Evolutionary conservation across 2,797 vertebrate genomes (phyloP).

Genomic region (Valencia hispanica): DNA sequence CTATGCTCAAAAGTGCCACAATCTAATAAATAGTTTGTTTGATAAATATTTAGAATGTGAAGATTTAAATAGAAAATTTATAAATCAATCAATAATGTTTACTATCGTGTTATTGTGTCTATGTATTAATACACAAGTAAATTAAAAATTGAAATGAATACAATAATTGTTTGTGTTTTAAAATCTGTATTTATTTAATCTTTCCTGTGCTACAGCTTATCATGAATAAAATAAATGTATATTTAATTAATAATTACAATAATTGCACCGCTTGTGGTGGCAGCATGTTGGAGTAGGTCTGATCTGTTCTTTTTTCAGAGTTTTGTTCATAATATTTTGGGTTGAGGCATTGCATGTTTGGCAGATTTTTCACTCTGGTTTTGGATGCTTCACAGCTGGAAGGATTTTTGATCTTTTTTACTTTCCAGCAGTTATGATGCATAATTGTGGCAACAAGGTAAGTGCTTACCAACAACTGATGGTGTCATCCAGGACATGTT

Average conservation of each 20-base stretch:
- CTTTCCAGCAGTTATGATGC: too few species aligned
- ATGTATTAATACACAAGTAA: not conserved
- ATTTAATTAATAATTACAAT: not conserved
- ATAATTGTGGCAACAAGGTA: too few species aligned
- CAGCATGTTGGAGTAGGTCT: too few species aligned
- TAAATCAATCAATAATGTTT: not conserved
- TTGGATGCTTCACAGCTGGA: too few species aligned
- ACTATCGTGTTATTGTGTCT: not conserved
- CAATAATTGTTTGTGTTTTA: not conserved
- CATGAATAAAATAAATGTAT: not conserved
- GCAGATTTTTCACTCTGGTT: too few species aligned
- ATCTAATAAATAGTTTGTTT: not conserved
- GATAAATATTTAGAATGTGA: not conserved
- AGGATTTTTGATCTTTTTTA: too few species aligned
- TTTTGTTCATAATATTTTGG: too few species aligned
- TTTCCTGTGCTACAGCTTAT: not conserved
- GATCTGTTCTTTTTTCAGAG: too few species aligned
- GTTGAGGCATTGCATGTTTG: too few species aligned
- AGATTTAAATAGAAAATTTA: not conserved
- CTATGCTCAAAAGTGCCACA: slow-evolving; percentile 1
- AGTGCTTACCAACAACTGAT: too few species aligned
- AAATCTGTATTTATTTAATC: not conserved
- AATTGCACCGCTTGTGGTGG: too few species aligned
- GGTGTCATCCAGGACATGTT: too few species aligned
- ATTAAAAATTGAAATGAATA: not conserved